These are phyloP conservation scores for Caenorhabditis imperialis DNA, from an alignment of 2,888 invertebrate genomes.

Conservation along the genomic window DNA sequence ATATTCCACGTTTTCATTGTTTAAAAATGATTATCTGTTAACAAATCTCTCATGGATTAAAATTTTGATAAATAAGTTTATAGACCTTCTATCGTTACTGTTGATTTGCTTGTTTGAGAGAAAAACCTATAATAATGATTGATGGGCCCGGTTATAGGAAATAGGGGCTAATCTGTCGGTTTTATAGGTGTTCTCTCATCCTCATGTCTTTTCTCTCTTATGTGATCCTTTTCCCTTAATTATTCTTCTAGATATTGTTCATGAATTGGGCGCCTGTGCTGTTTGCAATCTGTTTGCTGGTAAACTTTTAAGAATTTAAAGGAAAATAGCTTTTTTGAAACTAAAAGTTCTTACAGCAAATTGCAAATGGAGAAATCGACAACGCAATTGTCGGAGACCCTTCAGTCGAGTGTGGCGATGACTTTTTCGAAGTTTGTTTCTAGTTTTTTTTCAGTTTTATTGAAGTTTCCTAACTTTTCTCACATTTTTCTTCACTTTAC, in stretches of 20 bases:
- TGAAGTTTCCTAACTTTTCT: neutral
- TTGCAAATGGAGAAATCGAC: constrained; percentile 44
- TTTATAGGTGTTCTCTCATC: constrained; percentile 52
- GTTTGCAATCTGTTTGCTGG: constrained; percentile 35
- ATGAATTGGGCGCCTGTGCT: constrained; percentile 41
- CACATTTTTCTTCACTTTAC: constrained; percentile 39
- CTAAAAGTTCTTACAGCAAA: constrained; percentile 28
- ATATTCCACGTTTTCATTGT: constrained; percentile 8
- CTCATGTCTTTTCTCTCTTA: constrained; percentile 7
- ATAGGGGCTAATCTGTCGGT: constrained; percentile 43
- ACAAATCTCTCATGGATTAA: too few species aligned
- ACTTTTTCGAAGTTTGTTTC: constrained; percentile 62
- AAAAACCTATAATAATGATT: constrained; percentile 7
- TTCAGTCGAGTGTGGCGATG: constrained; percentile 72
- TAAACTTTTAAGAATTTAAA: constrained; percentile 20
- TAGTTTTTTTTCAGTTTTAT: neutral
- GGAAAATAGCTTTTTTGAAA: neutral
- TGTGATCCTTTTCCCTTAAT: too few species aligned
- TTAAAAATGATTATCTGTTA: too few species aligned
- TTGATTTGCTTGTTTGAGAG: too few species aligned
- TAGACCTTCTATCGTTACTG: too few species aligned
- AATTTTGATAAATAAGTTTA: too few species aligned
- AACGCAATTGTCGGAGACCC: constrained; percentile 74
- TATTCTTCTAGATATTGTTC: constrained; percentile 34
- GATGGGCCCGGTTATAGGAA: constrained; percentile 19